Conservation (phyloP, 1,140 invertebrate genomes). For the Drosophila willistoni region DNA sequence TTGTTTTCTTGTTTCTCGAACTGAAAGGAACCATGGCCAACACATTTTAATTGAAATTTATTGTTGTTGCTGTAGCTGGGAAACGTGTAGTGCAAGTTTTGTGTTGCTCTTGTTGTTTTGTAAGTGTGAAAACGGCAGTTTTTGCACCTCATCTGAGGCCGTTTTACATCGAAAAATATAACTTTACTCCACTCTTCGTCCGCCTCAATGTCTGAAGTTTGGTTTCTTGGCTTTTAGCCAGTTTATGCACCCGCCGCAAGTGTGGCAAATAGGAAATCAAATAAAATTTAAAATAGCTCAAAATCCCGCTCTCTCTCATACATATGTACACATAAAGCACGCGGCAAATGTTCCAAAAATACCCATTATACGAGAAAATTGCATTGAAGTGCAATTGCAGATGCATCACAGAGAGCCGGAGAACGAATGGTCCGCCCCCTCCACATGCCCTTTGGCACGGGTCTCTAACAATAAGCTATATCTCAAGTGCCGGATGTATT, state of each 20-base stretch:
- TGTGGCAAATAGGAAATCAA: slow-evolving; percentile 53
- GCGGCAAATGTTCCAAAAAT: slow-evolving; percentile 49
- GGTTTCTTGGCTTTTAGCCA: slow-evolving; percentile 6
- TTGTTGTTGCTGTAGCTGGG: slow-evolving; percentile 20
- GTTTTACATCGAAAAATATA: background rate
- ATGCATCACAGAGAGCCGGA: background rate
- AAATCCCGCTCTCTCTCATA: background rate
- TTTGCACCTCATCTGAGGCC: background rate
- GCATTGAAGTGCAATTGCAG: slow-evolving; percentile 36
- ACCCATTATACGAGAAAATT: slow-evolving; percentile 40
- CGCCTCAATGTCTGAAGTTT: background rate
- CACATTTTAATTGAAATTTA: slow-evolving; percentile 35
- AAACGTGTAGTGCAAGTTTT: slow-evolving; percentile 32
- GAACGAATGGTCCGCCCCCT: background rate
- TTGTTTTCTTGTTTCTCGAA: background rate
- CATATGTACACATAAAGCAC: slow-evolving; percentile 19
- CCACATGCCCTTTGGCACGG: slow-evolving; percentile 35
- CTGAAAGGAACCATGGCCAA: slow-evolving; percentile 7
- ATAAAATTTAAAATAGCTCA: slow-evolving; percentile 46
- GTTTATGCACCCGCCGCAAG: slow-evolving; percentile 26
- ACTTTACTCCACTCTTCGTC: background rate
- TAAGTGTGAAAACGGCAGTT: slow-evolving; percentile 34
- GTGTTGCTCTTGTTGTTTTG: slow-evolving; percentile 15
- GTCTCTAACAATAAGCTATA: slow-evolving; percentile 12
- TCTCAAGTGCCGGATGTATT: slow-evolving; percentile 62